phyloP scores from a whole-genome alignment of 2,113 vertebrate species.

The Bagarius yarrelli region DNA sequence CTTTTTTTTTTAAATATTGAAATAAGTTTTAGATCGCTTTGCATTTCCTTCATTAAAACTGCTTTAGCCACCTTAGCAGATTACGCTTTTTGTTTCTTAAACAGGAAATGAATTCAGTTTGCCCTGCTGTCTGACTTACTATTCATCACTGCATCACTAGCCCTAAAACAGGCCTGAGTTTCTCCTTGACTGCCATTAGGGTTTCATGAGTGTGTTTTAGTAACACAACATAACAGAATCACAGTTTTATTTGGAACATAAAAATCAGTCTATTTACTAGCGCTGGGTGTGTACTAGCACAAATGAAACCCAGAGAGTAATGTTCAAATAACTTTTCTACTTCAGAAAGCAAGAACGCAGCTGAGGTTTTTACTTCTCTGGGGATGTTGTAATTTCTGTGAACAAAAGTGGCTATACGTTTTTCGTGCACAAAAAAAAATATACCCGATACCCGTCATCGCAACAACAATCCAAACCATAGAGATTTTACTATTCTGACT shows the following conservation, averaged over 20 bases:
- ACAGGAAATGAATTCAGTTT: not conserved
- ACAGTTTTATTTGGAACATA: conserved; percentile 7
- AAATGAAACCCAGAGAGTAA: not conserved
- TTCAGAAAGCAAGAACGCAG: no score
- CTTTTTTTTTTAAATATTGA: no score
- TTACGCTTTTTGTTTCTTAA: not conserved
- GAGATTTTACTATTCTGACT: not conserved
- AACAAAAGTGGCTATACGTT: not conserved
- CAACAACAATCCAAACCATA: not conserved
- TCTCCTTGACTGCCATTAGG: not conserved
- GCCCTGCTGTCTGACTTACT: not conserved
- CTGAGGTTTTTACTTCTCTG: not conserved
- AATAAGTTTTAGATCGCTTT: no score
- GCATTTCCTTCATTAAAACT: no score
- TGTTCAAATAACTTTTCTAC: not conserved
- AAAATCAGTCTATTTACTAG: not conserved
- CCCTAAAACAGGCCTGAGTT: not conserved
- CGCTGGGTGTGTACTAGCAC: not conserved
- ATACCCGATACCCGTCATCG: not conserved
- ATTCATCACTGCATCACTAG: not conserved
- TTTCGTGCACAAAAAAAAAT: not conserved
- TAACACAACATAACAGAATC: conserved; percentile 17
- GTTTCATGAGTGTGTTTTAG: not conserved
- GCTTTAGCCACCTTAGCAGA: no score
- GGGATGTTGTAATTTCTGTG: not conserved